A percentile compares a stretch with the other conserved stretches of the same genome.
These are phyloP conservation scores for Ectobius pallidus DNA, from an alignment of 2,888 invertebrate species.

Conservation along the genomic window DNA sequence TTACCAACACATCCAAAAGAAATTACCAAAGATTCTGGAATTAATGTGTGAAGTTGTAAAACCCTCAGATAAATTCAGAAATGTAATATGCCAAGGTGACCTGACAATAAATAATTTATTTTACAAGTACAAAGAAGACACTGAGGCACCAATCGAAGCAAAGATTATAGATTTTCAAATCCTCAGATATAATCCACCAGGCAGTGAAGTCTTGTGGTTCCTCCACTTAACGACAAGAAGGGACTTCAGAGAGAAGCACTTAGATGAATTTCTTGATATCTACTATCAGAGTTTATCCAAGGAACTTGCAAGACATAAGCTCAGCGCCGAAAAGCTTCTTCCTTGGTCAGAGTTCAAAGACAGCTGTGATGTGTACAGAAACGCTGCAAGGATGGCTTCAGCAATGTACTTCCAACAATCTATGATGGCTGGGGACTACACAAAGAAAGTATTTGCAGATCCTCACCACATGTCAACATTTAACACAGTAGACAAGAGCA, in stretches of 20 bases:
- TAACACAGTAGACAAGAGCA: slow-evolving; percentile 1
- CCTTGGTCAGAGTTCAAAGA: neutral
- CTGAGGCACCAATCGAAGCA: neutral
- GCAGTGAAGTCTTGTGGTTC: neutral
- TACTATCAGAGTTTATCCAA: neutral
- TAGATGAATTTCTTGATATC: neutral
- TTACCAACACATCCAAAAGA: neutral
- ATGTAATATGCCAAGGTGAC: slow-evolving; percentile 7
- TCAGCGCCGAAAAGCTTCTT: neutral
- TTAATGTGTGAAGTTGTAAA: neutral
- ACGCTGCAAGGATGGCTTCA: neutral
- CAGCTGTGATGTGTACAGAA: neutral
- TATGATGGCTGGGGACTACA: neutral
- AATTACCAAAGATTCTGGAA: neutral
- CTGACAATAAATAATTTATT: slow-evolving; percentile 1
- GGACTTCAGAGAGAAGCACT: neutral
- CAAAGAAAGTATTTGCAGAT: neutral
- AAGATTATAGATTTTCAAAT: slow-evolving; percentile 3
- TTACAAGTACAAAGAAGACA: neutral
- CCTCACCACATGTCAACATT: neutral
- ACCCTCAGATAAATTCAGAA: slow-evolving; percentile 8
- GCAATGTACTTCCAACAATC: neutral
- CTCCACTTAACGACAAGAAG: neutral
- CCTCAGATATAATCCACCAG: slow-evolving; percentile 13
- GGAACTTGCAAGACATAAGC: neutral